Evolutionary conservation across 2,113 vertebrate species (phyloP), one percentile per base, ranked within the genome.

Genomic region (Sturnus vulgaris): DNA sequence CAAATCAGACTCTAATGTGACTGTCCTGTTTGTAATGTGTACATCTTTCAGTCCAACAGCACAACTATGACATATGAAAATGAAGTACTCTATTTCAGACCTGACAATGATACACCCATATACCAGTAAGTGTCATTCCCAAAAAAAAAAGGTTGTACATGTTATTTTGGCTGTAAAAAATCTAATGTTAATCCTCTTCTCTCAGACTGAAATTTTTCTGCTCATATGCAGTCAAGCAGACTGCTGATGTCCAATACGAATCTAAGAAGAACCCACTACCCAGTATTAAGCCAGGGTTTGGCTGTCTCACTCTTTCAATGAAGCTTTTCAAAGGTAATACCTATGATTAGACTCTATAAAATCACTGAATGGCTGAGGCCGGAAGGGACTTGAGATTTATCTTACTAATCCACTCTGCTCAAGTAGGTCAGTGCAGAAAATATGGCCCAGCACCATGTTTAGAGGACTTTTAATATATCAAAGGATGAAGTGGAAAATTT

Each of bases 281-380:
- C 9, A 80, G 30, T 56, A 44, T 90, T 57, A 63, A 95, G 17
- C 69, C 96, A 76, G 95, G 93, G 14, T 63, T 83, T 84, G 97
- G 96, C 33, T 46, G 76, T 40, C 93, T 98, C 3, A 11, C 10
- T 40, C 82, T 98, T 47, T 86, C 84, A 46, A 1, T 97, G 75
- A 96, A 96, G 57, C 40, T 98, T 60, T 95, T 96, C 81, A 98
- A 96, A 98, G 96, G 97, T 97, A 97, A 96, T 2, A 2, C 5
- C 33, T 56, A 9, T 27, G 4, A 56, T 65, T 22, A 60, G 21
- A 64, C 7, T 33, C 6, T 13, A 11, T 1, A 30, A 28, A 65
- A 79, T n/a, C 20, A 37, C 25, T 72, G 72, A 53, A 17, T 17
- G 8, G 15, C 56, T 82, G 40, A 60, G 22, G 10, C 66, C 4